Conservation (phyloP, 2,888 invertebrate genomes). For the Schizaphis graminum region DNA sequence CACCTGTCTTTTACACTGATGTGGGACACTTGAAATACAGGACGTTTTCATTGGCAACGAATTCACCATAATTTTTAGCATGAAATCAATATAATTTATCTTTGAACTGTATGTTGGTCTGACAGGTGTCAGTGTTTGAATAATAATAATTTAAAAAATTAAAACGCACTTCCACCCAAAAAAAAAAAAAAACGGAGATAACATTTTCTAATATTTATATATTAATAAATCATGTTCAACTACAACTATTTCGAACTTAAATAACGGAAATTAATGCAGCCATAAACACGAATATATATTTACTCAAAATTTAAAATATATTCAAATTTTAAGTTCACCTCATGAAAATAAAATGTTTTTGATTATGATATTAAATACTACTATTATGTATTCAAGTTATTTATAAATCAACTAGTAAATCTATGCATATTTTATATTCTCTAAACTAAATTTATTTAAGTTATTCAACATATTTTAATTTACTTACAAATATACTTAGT, state of each 20-base stretch:
- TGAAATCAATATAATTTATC: neutral
- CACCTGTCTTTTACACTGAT: neutral
- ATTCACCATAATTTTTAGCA: neutral
- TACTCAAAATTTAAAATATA: too few relatives aligned
- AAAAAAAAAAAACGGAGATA: neutral
- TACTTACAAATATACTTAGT: too few relatives aligned
- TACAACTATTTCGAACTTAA: neutral
- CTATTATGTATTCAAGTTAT: neutral
- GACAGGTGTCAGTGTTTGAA: neutral
- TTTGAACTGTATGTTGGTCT: neutral
- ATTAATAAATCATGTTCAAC: neutral
- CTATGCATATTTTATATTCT: neutral
- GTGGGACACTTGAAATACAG: neutral
- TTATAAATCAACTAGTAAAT: neutral
- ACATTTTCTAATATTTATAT: neutral
- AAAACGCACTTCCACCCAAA: neutral
- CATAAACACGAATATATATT: neutral
- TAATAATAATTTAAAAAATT: neutral
- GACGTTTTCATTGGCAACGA: neutral
- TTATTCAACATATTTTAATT: neutral
- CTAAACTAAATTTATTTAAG: neutral
- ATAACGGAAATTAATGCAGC: neutral
- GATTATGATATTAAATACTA: neutral
- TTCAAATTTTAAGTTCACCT: neutral
- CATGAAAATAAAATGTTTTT: neutral